Evolutionary conservation across 23 tunicate genomes (phyloP).

Genomic region (Botrylloides violaceus): DNA sequence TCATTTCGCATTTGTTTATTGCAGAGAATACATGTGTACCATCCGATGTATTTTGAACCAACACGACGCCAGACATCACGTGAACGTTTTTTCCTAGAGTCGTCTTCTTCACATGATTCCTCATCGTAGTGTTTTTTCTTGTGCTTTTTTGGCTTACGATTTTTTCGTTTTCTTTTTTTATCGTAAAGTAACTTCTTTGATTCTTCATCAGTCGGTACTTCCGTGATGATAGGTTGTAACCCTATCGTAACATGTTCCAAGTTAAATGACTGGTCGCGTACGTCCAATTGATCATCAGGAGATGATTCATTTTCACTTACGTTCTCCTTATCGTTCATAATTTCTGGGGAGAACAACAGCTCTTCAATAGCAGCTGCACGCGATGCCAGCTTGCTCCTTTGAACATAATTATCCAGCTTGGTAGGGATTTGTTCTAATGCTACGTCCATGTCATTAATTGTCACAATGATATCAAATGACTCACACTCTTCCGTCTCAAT

Average conservation of each 20-base stretch:
- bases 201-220: not conserved
- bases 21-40: constrained; percentile 28
- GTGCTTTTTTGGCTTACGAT: constrained; percentile 24
- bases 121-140: constrained; percentile 17
- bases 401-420: constrained; percentile 51
- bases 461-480: constrained; percentile 5
- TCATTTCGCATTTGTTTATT: not conserved
- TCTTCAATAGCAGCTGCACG: constrained; percentile 74
- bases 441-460: constrained; percentile 8
- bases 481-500: constrained; percentile 5
- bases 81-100: not conserved
- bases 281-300: constrained; percentile 2
- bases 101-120: not conserved
- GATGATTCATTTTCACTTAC: constrained; percentile 15
- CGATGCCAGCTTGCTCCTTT: constrained; percentile 37
- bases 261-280: not conserved
- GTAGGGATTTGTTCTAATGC: constrained; percentile 15
- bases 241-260: not conserved
- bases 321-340: not conserved
- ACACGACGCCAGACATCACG: constrained; percentile 27
- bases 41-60: constrained; percentile 23
- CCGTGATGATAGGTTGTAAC: not conserved
- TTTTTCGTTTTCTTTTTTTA: constrained; percentile 17
- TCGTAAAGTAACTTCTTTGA: not conserved
- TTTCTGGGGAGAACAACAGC: constrained; percentile 32